phyloP scores from a whole-genome alignment of 30 jellyfish, hydroid and myxozoan species.

The Pelagia noctiluca region DNA sequence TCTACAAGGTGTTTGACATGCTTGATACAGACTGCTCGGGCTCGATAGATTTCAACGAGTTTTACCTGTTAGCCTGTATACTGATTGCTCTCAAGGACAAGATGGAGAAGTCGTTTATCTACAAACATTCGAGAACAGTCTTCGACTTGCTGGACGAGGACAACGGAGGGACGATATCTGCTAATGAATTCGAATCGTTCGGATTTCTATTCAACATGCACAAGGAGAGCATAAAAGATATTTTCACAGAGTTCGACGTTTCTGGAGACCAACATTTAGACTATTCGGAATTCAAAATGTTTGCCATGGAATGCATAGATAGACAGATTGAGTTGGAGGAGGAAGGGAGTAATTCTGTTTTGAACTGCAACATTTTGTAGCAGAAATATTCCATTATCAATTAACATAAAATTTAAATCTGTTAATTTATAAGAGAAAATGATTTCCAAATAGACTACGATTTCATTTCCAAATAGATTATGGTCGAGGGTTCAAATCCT shows the following conservation, averaged over 20 bases:
- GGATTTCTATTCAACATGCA: conserved; percentile 87
- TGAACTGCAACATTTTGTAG: conserved; percentile 41
- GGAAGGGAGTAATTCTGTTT: background rate
- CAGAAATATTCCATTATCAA: too few species aligned
- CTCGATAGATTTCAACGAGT: conserved; percentile 89
- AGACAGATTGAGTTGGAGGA: conserved; percentile 62
- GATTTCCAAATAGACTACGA: too few species aligned
- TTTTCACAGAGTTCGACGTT: conserved; percentile 88
- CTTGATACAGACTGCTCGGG: conserved; percentile 92
- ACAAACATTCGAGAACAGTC: conserved; percentile 93
- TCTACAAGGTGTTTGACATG: conserved; percentile 92
- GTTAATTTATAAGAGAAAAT: too few species aligned
- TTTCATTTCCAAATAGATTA: too few species aligned
- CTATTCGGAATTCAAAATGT: conserved; percentile 91
- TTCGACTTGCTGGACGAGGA: conserved; percentile 90
- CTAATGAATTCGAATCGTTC: conserved; percentile 85
- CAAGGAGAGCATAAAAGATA: conserved; percentile 81
- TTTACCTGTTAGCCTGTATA: conserved; percentile 80
- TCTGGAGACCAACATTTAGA: conserved; percentile 92
- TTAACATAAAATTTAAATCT: too few species aligned
- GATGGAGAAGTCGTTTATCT: conserved; percentile 82
- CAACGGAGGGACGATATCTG: conserved; percentile 82
- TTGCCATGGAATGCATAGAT: conserved; percentile 97
- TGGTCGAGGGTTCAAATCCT: too few species aligned
- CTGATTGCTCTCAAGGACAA: conserved; percentile 89